Conservation (phyloP, 2,888 invertebrate genomes). For the Anodontia alba region DNA sequence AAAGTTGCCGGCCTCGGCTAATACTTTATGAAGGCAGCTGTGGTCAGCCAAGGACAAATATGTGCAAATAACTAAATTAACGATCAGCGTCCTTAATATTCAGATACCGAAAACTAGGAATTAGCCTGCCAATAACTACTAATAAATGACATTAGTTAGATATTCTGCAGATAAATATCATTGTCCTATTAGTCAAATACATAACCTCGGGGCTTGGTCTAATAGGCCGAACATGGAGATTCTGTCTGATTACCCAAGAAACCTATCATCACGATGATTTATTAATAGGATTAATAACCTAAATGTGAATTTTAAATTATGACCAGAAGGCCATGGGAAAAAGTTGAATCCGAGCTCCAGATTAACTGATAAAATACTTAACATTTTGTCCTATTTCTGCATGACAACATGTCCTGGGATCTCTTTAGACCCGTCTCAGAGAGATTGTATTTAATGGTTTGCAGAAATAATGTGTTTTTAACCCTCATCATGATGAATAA, state of each 20-base stretch:
- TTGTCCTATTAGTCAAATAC: not conserved
- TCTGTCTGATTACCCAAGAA: not conserved
- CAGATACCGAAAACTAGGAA: not conserved
- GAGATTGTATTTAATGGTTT: no score
- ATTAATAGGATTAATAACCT: not conserved
- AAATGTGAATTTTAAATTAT: not conserved
- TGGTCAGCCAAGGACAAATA: no score
- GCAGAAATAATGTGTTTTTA: no score
- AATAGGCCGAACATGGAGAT: not conserved
- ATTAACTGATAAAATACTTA: no score
- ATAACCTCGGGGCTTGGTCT: not conserved
- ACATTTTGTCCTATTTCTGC: no score
- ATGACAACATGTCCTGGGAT: no score
- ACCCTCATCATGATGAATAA: no score
- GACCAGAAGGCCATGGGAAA: not conserved
- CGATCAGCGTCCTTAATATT: no score
- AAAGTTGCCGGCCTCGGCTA: no score
- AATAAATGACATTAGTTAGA: not conserved
- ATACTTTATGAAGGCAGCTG: no score
- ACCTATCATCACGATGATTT: not conserved
- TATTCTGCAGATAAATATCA: not conserved
- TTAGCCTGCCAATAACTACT: not conserved
- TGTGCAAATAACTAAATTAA: no score
- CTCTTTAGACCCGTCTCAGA: no score
- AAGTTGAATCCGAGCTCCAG: not conserved